A percentile compares a stretch with the other conserved stretches of the same genome.
Evolutionary conservation across 2,113 vertebrate species (phyloP).

Genomic region (Thalassoma bifasciatum): DNA sequence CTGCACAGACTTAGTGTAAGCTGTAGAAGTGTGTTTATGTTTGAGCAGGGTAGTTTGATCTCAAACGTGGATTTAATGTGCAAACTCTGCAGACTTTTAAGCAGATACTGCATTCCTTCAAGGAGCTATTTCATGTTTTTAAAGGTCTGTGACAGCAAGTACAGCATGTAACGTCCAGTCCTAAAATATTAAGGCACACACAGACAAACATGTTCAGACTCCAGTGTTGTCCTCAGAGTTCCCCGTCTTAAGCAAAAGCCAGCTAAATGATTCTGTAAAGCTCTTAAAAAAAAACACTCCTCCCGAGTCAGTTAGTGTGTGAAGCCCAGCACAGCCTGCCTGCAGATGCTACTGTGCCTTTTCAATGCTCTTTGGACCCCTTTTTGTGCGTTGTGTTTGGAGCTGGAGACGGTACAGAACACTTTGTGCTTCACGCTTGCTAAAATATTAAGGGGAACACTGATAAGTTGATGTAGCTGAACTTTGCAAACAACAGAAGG

Average conservation of each 20-base stretch:
- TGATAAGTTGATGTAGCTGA: slow-evolving; percentile 44
- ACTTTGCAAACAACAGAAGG: slow-evolving; percentile 31
- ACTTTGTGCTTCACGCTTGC: slow-evolving; percentile 39
- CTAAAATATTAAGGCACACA: slow-evolving; percentile 54
- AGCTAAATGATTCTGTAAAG: slow-evolving; percentile 16
- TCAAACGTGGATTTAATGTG: slow-evolving; percentile 8
- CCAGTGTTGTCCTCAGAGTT: slow-evolving; percentile 16
- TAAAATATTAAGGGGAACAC: slow-evolving; percentile 68
- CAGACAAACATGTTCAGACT: slow-evolving; percentile 17
- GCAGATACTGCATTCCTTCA: background rate
- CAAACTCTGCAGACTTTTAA: background rate
- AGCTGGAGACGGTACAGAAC: slow-evolving; percentile 30
- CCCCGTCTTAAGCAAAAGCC: slow-evolving; percentile 8
- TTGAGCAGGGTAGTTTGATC: background rate
- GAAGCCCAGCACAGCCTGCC: slow-evolving; percentile 10
- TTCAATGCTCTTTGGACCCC: slow-evolving; percentile 3
- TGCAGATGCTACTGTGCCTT: slow-evolving; percentile 11
- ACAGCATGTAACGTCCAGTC: slow-evolving; percentile 9
- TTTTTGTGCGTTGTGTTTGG: slow-evolving; percentile 20
- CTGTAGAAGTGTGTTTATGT: background rate
- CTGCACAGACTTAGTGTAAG: background rate
- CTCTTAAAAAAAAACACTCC: background rate
- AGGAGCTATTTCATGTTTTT: slow-evolving; percentile 11
- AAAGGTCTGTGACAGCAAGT: slow-evolving; percentile 13
- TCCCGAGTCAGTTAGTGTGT: slow-evolving; percentile 6